Evolutionary conservation across 2,888 invertebrate species (phyloP), one percentile per base, ranked within the genome.

Genomic region (Petrolisthes cinctipes): DNA sequence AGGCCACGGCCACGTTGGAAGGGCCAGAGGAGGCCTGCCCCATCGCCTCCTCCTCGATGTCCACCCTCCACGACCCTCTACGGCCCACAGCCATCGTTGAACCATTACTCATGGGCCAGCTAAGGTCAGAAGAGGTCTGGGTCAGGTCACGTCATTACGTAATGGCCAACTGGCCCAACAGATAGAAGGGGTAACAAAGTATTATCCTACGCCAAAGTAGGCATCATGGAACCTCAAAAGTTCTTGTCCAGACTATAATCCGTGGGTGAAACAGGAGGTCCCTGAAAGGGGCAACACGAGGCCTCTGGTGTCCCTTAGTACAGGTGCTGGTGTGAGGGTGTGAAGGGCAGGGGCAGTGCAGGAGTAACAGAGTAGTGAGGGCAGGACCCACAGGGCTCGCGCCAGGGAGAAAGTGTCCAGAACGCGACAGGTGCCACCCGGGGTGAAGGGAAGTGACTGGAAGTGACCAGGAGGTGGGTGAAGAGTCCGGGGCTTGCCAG

Each of bases 31-130:
- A 11, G 68, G 78, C 23, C 7, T 78, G 82, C 11, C 82, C 82
- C 37, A 11, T n/a, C 37, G 79, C 87, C 76, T 17, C 23, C 81
- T 87, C 87, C 87, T 87, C 87, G 79, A 87, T 73, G 66, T 87
- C 87, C 87, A 87, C 83, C 75, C 87, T 71, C 87, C 87, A 87
- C 61, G 87, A 87, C 83, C 87, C 87, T 83, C 86, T 66, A 73
- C 87, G 87, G 61, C 87, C 87, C 75, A 84, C 87, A 81, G 87
- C 84, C 87, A 87, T 87, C 73, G 83, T 76, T 87, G 80, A 79
- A 87, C 87, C 87, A 87, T 87, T 75, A 87, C 87, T 87, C 87
- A 87, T 87, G 84, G 57, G 84, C 81, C 81, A 81, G 71, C 61
- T 51, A 76, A 79, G 80, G 75, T 87, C 84, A 81, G 61, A 53